Conservation (phyloP, 2,888 invertebrate genomes). For the Hemistola chrysoprasaria region DNA sequence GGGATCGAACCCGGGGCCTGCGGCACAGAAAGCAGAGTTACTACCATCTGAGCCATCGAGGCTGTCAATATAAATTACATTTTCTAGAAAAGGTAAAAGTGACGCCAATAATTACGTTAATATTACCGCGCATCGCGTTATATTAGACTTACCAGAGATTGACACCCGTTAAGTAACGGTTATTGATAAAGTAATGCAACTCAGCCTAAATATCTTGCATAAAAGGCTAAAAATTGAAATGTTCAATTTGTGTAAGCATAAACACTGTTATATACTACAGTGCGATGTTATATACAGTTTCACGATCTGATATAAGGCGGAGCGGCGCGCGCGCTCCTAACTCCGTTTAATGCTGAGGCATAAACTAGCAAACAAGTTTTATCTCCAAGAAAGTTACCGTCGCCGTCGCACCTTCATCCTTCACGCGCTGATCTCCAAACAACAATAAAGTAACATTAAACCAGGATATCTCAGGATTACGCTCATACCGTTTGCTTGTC, state of each 20-base stretch:
- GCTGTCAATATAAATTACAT: no score
- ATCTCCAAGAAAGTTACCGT: slow-evolving; percentile 65
- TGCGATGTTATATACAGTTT: slow-evolving; percentile 34
- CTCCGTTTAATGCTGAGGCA: slow-evolving; percentile 50
- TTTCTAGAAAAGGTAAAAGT: no score
- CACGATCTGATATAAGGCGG: slow-evolving; percentile 46
- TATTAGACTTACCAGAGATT: no score
- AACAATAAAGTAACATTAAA: slow-evolving; percentile 65
- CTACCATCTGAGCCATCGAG: no score
- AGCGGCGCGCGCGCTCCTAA: slow-evolving; percentile 36
- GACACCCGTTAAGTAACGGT: no score
- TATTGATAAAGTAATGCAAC: no score
- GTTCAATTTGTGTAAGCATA: background rate
- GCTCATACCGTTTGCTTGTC: slow-evolving; percentile 32
- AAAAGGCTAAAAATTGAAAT: no score
- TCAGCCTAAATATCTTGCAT: no score
- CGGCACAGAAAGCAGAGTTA: no score
- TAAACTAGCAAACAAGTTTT: slow-evolving; percentile 76
- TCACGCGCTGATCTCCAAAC: slow-evolving; percentile 69
- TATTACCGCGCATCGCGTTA: no score
- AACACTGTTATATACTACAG: slow-evolving; percentile 10
- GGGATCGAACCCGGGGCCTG: no score
- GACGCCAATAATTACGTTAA: no score
- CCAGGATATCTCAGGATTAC: slow-evolving; percentile 48
- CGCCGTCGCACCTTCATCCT: slow-evolving; percentile 72